Percentiles rank a stretch among this genome's conserved stretches.
These are phyloP conservation scores for Eurystomus gularis DNA, from an alignment of 2,113 vertebrate species.

Conservation along the genomic window DNA sequence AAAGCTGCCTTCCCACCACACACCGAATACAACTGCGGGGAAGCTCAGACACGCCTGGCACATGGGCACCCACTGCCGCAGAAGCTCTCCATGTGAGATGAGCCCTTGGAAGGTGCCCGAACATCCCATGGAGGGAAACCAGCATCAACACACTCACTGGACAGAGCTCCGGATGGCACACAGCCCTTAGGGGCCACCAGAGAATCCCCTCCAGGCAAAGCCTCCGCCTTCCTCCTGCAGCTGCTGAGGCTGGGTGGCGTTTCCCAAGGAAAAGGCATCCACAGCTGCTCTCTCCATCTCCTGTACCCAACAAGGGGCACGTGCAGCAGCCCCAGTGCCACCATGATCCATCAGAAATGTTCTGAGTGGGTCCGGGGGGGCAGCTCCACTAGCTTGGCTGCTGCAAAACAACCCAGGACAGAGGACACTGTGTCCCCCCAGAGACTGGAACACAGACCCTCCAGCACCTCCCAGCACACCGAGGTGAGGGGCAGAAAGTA, in stretches of 20 bases:
- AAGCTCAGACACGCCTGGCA: accelerated
- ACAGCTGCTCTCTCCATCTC: background rate
- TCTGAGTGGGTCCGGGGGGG: accelerated
- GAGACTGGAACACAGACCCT: background rate
- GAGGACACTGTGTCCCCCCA: background rate
- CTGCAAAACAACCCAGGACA: accelerated
- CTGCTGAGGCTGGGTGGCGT: background rate
- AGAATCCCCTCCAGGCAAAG: background rate
- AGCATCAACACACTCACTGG: background rate
- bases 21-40: accelerated
- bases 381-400: background rate
- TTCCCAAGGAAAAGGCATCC: background rate
- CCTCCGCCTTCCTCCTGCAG: background rate
- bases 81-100: background rate
- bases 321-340: background rate
- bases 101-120: accelerated
- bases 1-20: background rate
- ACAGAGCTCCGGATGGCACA: background rate
- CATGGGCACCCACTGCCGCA: background rate
- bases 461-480: background rate
- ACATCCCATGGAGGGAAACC: accelerated
- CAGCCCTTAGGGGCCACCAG: background rate
- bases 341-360: accelerated
- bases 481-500: accelerated
- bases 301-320: background rate